Evolutionary conservation across 2,113 vertebrate genomes (phyloP).

Genomic region (Lamprologus lemairii): DNA sequence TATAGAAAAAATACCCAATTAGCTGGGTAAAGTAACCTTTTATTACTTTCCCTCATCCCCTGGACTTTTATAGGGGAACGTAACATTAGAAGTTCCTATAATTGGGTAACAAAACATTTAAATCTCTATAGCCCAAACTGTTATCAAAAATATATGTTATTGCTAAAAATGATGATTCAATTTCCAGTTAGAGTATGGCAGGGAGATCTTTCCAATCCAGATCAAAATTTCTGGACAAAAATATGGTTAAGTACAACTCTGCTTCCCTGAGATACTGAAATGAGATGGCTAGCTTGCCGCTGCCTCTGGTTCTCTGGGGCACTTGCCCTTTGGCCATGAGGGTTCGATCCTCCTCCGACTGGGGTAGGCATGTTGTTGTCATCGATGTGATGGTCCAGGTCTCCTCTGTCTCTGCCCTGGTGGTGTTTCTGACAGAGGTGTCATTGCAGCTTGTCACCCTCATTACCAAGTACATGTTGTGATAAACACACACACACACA

Average conservation of each 20-base stretch:
- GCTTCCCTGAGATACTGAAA: not conserved
- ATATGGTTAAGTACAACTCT: not conserved
- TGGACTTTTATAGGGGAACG: not conserved
- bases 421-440: not conserved
- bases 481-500: not conserved
- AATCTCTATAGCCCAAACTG: not conserved
- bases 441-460: not conserved
- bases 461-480: not conserved
- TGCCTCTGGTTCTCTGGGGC: not conserved
- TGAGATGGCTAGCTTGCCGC: not conserved
- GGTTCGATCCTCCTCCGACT: not conserved
- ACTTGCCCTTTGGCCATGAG: not conserved
- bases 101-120: not conserved
- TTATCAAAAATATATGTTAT: not conserved
- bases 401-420: not conserved
- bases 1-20: not conserved
- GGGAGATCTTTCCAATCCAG: not conserved
- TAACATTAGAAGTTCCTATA: not conserved
- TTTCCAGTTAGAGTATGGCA: not conserved
- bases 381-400: not conserved
- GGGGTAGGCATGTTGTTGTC: not conserved
- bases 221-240: not conserved
- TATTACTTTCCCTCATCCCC: not conserved
- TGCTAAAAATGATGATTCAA: not conserved
- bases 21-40: accelerated